phyloP scores from a whole-genome alignment of 2,797 vertebrate species.

The Zalophus californianus region DNA sequence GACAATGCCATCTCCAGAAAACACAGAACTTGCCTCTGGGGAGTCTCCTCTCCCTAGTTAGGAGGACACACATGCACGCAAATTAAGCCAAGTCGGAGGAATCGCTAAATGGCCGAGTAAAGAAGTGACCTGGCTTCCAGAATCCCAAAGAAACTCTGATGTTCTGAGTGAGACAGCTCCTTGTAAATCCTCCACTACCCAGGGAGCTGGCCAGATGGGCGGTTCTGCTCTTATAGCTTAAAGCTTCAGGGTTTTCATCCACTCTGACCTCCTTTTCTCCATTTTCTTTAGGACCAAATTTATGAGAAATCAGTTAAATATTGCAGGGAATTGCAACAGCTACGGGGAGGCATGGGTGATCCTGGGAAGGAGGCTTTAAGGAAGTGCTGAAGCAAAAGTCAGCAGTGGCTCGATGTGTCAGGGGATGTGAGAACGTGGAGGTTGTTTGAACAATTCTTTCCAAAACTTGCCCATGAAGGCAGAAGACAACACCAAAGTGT shows the following conservation, averaged over 20 bases:
- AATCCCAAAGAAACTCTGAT: background rate
- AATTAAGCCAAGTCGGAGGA: background rate
- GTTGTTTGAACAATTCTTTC: background rate
- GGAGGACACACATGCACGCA: background rate
- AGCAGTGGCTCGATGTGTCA: background rate
- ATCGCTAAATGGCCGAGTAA: background rate
- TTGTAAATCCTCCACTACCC: background rate
- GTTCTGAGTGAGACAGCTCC: background rate
- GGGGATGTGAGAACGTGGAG: background rate
- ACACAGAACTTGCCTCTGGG: background rate
- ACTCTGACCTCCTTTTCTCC: background rate
- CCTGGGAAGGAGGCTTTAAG: background rate
- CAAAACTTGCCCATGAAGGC: background rate
- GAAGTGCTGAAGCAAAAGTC: background rate
- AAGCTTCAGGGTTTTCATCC: background rate
- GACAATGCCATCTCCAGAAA: background rate
- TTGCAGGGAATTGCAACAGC: background rate
- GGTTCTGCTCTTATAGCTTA: background rate
- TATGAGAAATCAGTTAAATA: background rate
- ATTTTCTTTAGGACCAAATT: background rate
- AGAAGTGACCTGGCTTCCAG: background rate
- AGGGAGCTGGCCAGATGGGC: background rate
- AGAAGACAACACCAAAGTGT: background rate
- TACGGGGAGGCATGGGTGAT: background rate
- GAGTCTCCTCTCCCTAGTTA: background rate